These are phyloP conservation scores for Amaurobius ferox DNA, from an alignment of 2,888 invertebrate genomes.

Conservation along the genomic window DNA sequence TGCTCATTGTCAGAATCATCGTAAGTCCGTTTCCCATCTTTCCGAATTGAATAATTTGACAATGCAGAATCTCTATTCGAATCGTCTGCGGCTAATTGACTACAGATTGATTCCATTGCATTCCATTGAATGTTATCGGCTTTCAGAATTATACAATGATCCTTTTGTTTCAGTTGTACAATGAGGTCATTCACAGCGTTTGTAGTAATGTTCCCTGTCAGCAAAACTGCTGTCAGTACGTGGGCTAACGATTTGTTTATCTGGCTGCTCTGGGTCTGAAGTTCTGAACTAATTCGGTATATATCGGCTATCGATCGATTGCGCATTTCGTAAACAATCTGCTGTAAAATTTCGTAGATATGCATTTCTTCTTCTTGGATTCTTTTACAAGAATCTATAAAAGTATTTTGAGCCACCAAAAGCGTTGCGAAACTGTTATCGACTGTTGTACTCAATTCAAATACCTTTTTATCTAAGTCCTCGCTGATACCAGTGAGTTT, in stretches of 20 bases:
- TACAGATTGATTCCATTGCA: conserved; percentile 31
- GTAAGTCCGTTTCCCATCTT: neutral
- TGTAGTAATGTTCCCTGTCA: conserved; percentile 41
- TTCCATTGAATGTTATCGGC: conserved; percentile 29
- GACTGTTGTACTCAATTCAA: conserved; percentile 72
- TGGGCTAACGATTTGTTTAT: conserved; percentile 46
- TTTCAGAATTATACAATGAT: conserved; percentile 26
- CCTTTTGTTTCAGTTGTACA: conserved; percentile 19
- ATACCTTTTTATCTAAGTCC: conserved; percentile 69
- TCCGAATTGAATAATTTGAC: neutral
- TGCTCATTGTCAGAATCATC: neutral
- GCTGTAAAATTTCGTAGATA: conserved; percentile 82
- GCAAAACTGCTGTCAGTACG: conserved; percentile 39
- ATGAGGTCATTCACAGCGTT: conserved; percentile 32
- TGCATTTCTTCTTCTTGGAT: conserved; percentile 83
- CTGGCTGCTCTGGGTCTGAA: conserved; percentile 29
- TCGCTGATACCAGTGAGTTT: conserved; percentile 62
- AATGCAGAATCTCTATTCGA: neutral
- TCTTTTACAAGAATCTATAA: conserved; percentile 83
- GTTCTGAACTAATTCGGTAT: conserved; percentile 36
- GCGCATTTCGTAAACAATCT: conserved; percentile 82
- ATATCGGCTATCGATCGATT: conserved; percentile 80
- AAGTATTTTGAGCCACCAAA: conserved; percentile 82
- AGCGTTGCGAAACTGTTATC: conserved; percentile 77
- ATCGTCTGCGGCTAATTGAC: conserved; percentile 25